phyloP scores from a whole-genome alignment of 1,140 invertebrate species.

The Asbolus verrucosus region DNA sequence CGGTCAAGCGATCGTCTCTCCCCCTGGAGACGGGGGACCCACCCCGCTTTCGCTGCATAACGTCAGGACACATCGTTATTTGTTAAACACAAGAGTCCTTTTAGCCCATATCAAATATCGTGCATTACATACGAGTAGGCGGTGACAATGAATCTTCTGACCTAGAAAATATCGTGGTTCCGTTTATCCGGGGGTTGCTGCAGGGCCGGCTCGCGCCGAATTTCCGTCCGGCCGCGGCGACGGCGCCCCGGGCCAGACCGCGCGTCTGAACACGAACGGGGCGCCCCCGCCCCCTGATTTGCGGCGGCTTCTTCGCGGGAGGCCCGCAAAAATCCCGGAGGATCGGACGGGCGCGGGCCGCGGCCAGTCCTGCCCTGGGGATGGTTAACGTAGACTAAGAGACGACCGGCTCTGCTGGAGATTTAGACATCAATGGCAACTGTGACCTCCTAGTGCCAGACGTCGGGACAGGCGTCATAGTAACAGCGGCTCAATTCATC shows the following conservation, averaged over 20 bases:
- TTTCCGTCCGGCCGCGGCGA: too few species aligned
- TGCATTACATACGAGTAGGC: conserved; percentile 23
- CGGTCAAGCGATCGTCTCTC: not conserved
- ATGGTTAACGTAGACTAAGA: conserved; percentile 33
- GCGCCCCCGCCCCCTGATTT: too few species aligned
- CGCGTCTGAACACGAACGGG: too few species aligned
- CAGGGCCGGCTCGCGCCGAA: not conserved
- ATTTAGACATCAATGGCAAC: conserved; percentile 36
- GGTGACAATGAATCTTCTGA: conserved; percentile 34
- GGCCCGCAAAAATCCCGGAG: not conserved
- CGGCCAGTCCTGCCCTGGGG: conserved; percentile 15
- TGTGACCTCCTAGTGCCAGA: conserved; percentile 46
- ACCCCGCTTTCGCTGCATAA: not conserved
- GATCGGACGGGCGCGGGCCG: too few species aligned
- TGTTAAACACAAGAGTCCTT: conserved; percentile 31
- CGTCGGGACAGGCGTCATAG: conserved; percentile 46
- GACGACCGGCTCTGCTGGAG: conserved; percentile 36
- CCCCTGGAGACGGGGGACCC: not conserved
- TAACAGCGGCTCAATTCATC: conserved; percentile 31
- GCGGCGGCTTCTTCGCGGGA: not conserved
- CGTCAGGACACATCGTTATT: conserved; percentile 1
- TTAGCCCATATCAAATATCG: conserved; percentile 26
- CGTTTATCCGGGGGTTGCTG: not conserved
- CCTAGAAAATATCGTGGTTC: conserved; percentile 21
- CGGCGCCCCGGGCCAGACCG: too few species aligned